These are phyloP conservation scores for Hypotaenidia philippensis DNA, from an alignment of 2,797 vertebrate species.

Conservation along the genomic window DNA sequence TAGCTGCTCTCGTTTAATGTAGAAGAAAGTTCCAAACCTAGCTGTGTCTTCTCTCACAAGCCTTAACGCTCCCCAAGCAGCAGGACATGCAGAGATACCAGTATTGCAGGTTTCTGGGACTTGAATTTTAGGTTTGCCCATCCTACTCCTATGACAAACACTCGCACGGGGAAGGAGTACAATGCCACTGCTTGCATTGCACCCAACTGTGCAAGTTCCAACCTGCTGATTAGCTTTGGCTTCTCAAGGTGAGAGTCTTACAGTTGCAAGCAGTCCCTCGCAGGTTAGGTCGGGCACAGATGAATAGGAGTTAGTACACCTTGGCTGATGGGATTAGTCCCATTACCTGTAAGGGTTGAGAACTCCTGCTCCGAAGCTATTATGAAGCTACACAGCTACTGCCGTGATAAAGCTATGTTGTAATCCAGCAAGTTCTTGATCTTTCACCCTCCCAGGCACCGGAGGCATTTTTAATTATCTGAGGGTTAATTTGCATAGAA, in stretches of 20 bases:
- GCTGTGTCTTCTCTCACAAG: background rate
- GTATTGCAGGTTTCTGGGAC: conserved; percentile 67
- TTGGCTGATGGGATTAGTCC: background rate
- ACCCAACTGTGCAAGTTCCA: background rate
- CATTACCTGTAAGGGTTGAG: background rate
- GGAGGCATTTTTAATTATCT: conserved; percentile 60
- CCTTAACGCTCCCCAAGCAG: conserved; percentile 16
- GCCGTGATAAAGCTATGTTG: background rate
- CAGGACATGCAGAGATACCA: conserved; percentile 36
- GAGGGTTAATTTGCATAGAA: conserved; percentile 30
- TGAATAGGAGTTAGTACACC: background rate
- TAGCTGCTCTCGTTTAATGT: accelerated
- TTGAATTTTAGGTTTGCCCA: conserved; percentile 50
- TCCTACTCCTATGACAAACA: conserved; percentile 43
- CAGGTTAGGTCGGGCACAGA: background rate
- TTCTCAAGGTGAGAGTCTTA: background rate
- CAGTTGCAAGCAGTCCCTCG: background rate
- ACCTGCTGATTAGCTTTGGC: conserved; percentile 26
- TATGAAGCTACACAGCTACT: background rate
- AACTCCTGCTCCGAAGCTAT: background rate
- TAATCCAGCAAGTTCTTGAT: conserved; percentile 50
- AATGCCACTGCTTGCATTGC: conserved; percentile 23
- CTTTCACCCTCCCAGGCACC: conserved; percentile 44
- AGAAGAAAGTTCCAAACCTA: background rate
- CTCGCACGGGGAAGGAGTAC: background rate